Conservation (phyloP, 2,113 vertebrate genomes). For the Telmatochromis sp. region DNA sequence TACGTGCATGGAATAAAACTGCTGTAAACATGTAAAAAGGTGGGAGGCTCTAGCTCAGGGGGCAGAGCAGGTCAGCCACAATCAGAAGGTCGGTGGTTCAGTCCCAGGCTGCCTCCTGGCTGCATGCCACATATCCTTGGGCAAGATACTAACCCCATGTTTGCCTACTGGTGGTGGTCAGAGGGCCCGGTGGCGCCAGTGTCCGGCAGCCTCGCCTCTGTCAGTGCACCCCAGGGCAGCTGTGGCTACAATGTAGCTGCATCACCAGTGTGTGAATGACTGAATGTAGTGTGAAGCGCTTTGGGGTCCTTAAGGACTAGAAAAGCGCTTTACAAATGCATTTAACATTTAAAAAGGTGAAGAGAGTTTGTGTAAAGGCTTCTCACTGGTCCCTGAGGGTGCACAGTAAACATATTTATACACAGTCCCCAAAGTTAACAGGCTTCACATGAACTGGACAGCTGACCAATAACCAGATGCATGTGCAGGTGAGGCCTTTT, state of each 20-base stretch:
- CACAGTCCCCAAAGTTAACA: background rate
- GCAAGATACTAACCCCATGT: too few species aligned
- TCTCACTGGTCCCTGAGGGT: background rate
- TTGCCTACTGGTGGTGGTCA: too few species aligned
- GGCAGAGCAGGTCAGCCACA: too few species aligned
- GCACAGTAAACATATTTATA: background rate
- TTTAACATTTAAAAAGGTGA: background rate
- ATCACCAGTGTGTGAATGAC: too few species aligned
- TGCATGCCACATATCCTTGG: too few species aligned
- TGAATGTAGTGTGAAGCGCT: too few species aligned
- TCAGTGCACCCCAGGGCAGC: rapidly evolving
- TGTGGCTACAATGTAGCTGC: too few species aligned
- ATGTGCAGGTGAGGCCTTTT: background rate
- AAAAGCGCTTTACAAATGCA: rapidly evolving
- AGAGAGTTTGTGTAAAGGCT: background rate
- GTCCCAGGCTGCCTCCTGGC: too few species aligned
- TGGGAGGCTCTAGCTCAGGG: rapidly evolving
- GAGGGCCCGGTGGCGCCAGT: rapidly evolving
- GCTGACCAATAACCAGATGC: background rate
- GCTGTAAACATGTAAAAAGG: background rate
- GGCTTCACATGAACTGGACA: background rate
- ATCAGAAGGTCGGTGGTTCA: too few species aligned
- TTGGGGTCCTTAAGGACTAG: too few species aligned
- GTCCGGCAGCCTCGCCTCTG: too few species aligned
- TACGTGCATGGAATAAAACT: background rate